These are phyloP conservation scores for Amblyjoppa fuscipennis DNA, from an alignment of 2,888 invertebrate genomes.

Conservation along the genomic window DNA sequence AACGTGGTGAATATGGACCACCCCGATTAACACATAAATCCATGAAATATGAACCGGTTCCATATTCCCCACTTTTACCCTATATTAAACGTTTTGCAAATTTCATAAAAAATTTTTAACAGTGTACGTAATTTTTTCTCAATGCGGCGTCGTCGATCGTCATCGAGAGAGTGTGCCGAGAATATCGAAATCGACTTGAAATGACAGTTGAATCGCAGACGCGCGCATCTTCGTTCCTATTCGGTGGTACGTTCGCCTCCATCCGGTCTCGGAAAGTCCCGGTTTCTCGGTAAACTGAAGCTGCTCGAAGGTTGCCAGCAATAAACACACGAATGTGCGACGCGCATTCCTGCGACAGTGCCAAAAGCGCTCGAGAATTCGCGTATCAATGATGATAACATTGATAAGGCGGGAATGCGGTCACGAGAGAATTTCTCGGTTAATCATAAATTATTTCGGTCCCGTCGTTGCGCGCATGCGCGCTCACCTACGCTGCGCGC, in stretches of 20 bases:
- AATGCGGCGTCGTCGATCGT: neutral
- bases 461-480: neutral
- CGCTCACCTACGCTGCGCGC: neutral
- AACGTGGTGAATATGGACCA: too few relatives aligned
- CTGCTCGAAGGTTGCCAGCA: conserved; percentile 33
- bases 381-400: conserved; percentile 36
- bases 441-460: conserved; percentile 17
- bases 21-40: too few relatives aligned
- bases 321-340: neutral
- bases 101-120: too few relatives aligned
- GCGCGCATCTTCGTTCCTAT: neutral
- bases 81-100: too few relatives aligned
- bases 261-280: conserved; percentile 1
- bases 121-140: too few relatives aligned
- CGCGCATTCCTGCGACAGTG: conserved; percentile 40
- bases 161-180: neutral
- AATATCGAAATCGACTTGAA: neutral
- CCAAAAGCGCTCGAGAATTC: conserved; percentile 22
- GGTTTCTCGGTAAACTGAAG: conserved; percentile 23
- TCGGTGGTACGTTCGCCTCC: conserved; percentile 23
- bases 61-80: too few relatives aligned
- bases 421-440: conserved; percentile 26
- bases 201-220: neutral
- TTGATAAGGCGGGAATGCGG: conserved; percentile 60
- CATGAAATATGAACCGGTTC: too few relatives aligned